Conservation (phyloP, 1,140 invertebrate genomes). For the Eubasilissa regina region DNA sequence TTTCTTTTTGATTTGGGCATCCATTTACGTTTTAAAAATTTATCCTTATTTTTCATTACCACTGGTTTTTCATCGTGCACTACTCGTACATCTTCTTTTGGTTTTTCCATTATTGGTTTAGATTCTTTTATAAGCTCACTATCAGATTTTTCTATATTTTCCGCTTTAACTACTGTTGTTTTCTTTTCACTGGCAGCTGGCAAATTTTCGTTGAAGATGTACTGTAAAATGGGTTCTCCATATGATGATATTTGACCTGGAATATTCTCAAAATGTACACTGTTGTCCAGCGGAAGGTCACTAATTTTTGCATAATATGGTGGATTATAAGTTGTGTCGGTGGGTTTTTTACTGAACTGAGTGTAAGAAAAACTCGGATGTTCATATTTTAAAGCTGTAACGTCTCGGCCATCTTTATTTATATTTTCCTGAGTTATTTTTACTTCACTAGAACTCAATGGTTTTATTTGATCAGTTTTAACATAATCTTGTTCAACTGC, state of each 20-base stretch:
- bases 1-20: slow-evolving; percentile 45
- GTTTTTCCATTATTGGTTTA: neutral
- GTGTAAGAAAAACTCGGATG: slow-evolving; percentile 52
- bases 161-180: slow-evolving; percentile 2
- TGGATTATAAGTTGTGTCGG: neutral
- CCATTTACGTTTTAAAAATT: slow-evolving; percentile 34
- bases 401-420: slow-evolving; percentile 24
- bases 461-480: slow-evolving; percentile 20
- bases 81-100: neutral
- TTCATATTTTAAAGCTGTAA: slow-evolving; percentile 36
- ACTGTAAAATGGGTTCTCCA: slow-evolving; percentile 42
- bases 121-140: neutral
- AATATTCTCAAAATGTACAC: slow-evolving; percentile 31
- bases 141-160: slow-evolving; percentile 20
- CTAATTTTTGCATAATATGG: neutral
- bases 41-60: slow-evolving; percentile 23
- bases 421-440: slow-evolving; percentile 19
- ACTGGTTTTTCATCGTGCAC: slow-evolving; percentile 23
- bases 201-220: slow-evolving; percentile 49
- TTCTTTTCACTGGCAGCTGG: slow-evolving; percentile 45
- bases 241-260: slow-evolving; percentile 50
- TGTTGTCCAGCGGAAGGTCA: slow-evolving; percentile 47
- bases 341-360: slow-evolving; percentile 37
- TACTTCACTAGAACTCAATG: neutral
- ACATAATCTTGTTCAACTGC: slow-evolving; percentile 29